Conservation (phyloP, 2,113 vertebrate genomes). For the Odontesthes bonariensis region DNA sequence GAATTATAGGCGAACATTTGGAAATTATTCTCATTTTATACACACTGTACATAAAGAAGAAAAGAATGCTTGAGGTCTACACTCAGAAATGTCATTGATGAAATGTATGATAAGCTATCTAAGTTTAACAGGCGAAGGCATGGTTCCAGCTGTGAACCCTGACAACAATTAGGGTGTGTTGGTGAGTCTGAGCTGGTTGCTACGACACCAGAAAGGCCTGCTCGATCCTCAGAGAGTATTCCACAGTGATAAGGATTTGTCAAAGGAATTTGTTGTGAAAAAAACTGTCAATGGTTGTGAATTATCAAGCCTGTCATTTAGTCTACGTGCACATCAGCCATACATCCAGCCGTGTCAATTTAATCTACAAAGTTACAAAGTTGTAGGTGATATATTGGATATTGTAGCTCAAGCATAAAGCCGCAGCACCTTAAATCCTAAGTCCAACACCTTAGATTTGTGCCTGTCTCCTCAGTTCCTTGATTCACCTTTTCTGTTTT, state of each 20-base stretch:
- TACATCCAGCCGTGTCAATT: not conserved
- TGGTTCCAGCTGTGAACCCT: not conserved
- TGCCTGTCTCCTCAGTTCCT: too few relatives aligned
- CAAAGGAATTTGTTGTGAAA: conserved; percentile 5
- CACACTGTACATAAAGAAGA: not conserved
- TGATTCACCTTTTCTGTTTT: too few relatives aligned
- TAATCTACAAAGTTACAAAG: not conserved
- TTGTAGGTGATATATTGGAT: not conserved
- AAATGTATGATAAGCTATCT: not conserved
- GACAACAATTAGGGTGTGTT: not conserved
- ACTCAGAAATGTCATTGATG: not conserved
- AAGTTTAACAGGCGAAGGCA: not conserved
- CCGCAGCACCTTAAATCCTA: too few relatives aligned
- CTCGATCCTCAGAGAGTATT: conserved; percentile 45
- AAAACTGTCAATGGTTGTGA: not conserved
- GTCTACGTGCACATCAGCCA: not conserved
- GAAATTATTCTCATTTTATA: not conserved
- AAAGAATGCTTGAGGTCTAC: not conserved
- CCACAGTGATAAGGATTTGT: not conserved
- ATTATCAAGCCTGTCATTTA: not conserved
- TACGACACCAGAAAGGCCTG: conserved; percentile 24
- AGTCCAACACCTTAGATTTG: too few relatives aligned
- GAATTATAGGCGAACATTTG: not conserved
- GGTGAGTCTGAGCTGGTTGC: conserved; percentile 35
- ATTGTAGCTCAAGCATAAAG: too few relatives aligned